These are phyloP conservation scores for Spialia ferax DNA, from an alignment of 2,888 invertebrate species.

Conservation along the genomic window DNA sequence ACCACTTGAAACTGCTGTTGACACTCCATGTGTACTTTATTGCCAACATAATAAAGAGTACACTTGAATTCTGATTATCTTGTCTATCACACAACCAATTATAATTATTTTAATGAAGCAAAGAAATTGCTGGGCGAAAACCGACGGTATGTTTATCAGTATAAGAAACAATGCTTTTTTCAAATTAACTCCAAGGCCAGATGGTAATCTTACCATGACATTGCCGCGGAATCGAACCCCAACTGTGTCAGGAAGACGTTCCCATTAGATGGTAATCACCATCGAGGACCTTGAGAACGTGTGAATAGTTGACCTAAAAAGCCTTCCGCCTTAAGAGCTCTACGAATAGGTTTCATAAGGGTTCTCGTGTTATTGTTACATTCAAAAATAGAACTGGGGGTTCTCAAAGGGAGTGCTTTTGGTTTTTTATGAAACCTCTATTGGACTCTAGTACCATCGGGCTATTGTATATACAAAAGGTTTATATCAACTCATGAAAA, in stretches of 20 bases:
- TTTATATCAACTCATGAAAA: no score
- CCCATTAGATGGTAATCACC: conserved; percentile 27
- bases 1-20: conserved; percentile 26
- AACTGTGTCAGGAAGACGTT: conserved; percentile 20
- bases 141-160: conserved; percentile 3
- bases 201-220: conserved; percentile 28
- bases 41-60: conserved; percentile 24
- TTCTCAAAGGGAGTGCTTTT: neutral
- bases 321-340: conserved; percentile 6
- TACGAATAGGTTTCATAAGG: conserved; percentile 1
- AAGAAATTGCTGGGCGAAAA: conserved; percentile 28
- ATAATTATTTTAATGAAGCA: conserved; percentile 44
- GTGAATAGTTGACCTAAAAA: conserved; percentile 28
- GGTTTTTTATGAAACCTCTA: neutral
- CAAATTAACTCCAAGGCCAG: conserved; percentile 16
- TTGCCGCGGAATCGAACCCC: conserved; percentile 30
- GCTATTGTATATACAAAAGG: no score
- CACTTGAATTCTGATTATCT: conserved; percentile 42
- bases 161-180: conserved; percentile 17
- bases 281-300: conserved; percentile 17
- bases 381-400: neutral
- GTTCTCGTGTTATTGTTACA: conserved; percentile 8
- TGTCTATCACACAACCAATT: conserved; percentile 44
- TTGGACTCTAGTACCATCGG: neutral
- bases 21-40: conserved; percentile 30